phyloP scores from a whole-genome alignment of 2,888 invertebrate species.

The Melanotus villosus region DNA sequence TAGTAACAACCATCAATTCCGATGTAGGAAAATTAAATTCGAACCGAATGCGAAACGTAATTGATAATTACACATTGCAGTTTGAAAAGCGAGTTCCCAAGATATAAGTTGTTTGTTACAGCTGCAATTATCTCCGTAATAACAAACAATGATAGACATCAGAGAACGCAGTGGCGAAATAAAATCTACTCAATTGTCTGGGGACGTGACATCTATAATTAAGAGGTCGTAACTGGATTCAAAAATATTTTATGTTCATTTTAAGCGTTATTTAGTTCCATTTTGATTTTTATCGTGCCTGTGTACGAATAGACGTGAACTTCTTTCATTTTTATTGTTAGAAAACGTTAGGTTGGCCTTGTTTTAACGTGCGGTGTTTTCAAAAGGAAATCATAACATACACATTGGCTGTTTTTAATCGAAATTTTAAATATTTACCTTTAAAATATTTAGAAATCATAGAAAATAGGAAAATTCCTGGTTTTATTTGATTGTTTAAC shows the following conservation, averaged over 20 bases:
- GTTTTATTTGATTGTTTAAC: too few species aligned
- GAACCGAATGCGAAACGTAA: constrained; percentile 52
- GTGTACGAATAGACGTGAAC: not conserved
- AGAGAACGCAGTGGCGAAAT: constrained; percentile 48
- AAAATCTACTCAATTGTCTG: constrained; percentile 47
- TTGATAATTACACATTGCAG: constrained; percentile 56
- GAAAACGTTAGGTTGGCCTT: too few species aligned
- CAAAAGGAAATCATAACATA: too few species aligned
- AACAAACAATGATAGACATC: constrained; percentile 52
- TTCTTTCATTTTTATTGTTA: too few species aligned
- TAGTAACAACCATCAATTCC: constrained; percentile 33
- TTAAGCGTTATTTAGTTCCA: constrained; percentile 4
- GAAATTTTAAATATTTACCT: too few species aligned
- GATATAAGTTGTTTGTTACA: constrained; percentile 48
- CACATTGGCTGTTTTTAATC: too few species aligned
- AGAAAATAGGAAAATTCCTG: too few species aligned
- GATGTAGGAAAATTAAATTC: constrained; percentile 42
- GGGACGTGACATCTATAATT: constrained; percentile 45
- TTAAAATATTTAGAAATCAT: too few species aligned
- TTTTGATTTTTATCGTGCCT: constrained; percentile 12
- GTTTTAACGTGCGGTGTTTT: too few species aligned
- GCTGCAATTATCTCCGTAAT: constrained; percentile 49
- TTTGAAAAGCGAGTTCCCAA: constrained; percentile 46
- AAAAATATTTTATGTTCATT: constrained; percentile 29
- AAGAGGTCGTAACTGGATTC: constrained; percentile 42